These are phyloP conservation scores for Andrena marginata DNA, from an alignment of 2,888 invertebrate species.

Conservation along the genomic window DNA sequence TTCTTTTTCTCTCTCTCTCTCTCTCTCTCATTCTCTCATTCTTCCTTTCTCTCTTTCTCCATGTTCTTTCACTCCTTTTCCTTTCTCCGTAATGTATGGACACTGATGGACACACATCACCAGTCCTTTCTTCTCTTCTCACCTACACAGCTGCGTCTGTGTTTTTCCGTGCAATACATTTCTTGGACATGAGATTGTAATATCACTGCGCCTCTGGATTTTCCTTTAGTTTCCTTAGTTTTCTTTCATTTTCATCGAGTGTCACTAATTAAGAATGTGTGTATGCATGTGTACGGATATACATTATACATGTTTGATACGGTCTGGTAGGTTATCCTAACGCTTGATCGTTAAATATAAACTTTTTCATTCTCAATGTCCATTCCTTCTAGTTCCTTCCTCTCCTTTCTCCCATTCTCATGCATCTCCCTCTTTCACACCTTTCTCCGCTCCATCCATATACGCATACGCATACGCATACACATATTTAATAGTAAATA, in stretches of 20 bases:
- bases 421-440: background rate
- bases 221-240: background rate
- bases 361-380: background rate
- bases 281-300: constrained; percentile 75
- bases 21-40: constrained; percentile 27
- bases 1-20: constrained; percentile 54
- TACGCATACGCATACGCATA: constrained; percentile 34
- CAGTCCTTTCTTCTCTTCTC: background rate
- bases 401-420: background rate
- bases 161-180: constrained; percentile 5
- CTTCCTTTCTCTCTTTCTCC: constrained; percentile 41
- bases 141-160: background rate
- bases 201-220: background rate
- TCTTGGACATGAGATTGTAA: constrained; percentile 7
- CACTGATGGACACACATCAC: background rate
- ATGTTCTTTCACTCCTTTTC: constrained; percentile 9
- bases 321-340: constrained; percentile 53
- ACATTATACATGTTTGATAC: constrained; percentile 66
- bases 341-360: constrained; percentile 23
- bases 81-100: background rate
- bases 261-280: constrained; percentile 59
- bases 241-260: constrained; percentile 1
- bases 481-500: constrained; percentile 81
- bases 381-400: background rate
- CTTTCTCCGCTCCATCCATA: constrained; percentile 4